phyloP scores from a whole-genome alignment of 2,888 invertebrate species.

The Malthinus seriepunctatus region DNA sequence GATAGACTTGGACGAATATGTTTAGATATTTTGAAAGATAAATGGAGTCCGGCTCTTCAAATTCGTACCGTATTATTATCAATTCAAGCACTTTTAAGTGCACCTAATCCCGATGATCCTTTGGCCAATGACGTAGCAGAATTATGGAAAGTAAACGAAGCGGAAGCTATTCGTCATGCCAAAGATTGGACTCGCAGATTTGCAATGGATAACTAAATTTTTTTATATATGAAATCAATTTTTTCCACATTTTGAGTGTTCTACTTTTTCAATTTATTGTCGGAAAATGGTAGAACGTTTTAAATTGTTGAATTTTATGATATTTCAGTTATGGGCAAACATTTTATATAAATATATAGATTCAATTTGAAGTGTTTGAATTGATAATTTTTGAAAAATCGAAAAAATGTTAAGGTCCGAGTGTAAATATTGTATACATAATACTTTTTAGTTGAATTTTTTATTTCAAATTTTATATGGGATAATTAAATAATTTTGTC shows the following conservation, averaged over 20 bases:
- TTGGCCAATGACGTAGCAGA: slow-evolving; percentile 99
- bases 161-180: slow-evolving; percentile 94
- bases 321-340: background rate
- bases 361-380: background rate
- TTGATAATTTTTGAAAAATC: slow-evolving; percentile 7
- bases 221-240: background rate
- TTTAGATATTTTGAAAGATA: slow-evolving; percentile 97
- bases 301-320: slow-evolving; percentile 15
- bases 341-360: slow-evolving; percentile 12
- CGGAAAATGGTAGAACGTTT: slow-evolving; percentile 14
- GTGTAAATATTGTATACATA: background rate
- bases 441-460: background rate
- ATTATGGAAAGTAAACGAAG: slow-evolving; percentile 99
- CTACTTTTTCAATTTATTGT: slow-evolving; percentile 17
- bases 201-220: slow-evolving; percentile 83
- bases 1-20: slow-evolving; percentile 99
- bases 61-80: slow-evolving; percentile 98
- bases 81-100: slow-evolving; percentile 97
- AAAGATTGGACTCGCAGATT: slow-evolving; percentile 96
- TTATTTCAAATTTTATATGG: background rate
- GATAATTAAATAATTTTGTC: background rate
- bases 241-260: slow-evolving; percentile 18
- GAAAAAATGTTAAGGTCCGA: background rate
- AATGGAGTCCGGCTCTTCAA: slow-evolving; percentile 99
- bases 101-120: slow-evolving; percentile 99